Base-by-base conservation (phyloP, 30 jellyfish, hydroid and myxozoan species). In the Clytia hemisphaerica region DNA sequence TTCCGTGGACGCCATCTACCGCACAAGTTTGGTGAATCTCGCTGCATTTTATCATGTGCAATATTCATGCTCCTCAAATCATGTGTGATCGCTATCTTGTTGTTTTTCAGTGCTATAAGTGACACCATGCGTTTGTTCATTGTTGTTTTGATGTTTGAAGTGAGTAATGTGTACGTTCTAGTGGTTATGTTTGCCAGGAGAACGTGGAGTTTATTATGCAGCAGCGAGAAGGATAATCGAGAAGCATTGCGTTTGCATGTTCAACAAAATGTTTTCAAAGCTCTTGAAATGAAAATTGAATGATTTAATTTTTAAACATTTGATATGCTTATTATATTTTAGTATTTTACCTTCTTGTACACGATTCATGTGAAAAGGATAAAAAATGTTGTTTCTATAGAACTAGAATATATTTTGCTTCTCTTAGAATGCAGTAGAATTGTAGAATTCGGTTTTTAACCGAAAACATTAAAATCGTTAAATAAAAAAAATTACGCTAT, bases 1-100 rank as follows among this genome's bases (percentile, higher is more conserved):
- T 57, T 57, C 30, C 70, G 70, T 21, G 6, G 70, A 6, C 70
- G 70, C 36, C 25, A 57, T 2, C 30, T 57, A 31, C 70, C 70
- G 30, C 15, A 1, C 6, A 25, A 31, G 12, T 57, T 22, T 45
- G 30, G 30, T 57, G 70, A 57, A 25, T 5, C 44, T 16, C 70
- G 70, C 16, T 38, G 44, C 30, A 57, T 57, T 2, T 22, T 57
- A 16, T 57, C 4, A 22, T 22, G 44, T n/a, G 42, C 30, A 6
- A n/a, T 57, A 33, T 57, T 57, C 19, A 57, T 57, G 7, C 35
- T 57, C 5, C 30, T 57, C 16, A 22, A 22, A 9, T n/a, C 30
- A 4, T n/a, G n/a, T n/a, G 26, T 57, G 19, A 22, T 57, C 1
- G 26, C 70, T 5, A 57, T 57, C 25, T 45, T 45, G 16, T n/a